phyloP scores from a whole-genome alignment of 2,113 vertebrate species.

The Eublepharis macularius region DNA sequence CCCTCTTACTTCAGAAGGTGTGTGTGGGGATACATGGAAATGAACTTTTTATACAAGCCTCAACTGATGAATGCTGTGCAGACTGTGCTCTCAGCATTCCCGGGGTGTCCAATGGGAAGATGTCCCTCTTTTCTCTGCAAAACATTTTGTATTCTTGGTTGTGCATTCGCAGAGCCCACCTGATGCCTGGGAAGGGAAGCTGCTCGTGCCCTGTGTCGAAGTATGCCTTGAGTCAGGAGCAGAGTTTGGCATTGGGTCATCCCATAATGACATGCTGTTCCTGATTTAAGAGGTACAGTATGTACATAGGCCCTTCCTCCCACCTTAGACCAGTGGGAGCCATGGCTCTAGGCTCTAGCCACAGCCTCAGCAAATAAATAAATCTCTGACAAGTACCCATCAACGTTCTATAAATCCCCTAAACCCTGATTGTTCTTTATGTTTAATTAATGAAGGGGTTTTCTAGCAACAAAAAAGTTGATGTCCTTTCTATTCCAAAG shows the following conservation, averaged over 20 bases:
- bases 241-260: neutral
- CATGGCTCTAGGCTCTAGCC: neutral
- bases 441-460: neutral
- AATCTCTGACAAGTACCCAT: neutral
- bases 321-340: neutral
- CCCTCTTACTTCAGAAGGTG: no score
- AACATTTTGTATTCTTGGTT: neutral
- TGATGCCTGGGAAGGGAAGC: neutral
- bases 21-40: no score
- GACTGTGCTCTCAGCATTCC: neutral
- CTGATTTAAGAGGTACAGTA: constrained; percentile 12
- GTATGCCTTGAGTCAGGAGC: neutral
- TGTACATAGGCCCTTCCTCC: neutral
- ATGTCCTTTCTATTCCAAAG: neutral
- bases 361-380: neutral
- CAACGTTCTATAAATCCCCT: neutral
- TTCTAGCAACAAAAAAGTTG: neutral
- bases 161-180: no score
- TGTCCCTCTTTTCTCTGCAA: neutral
- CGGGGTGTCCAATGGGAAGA: neutral
- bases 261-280: neutral
- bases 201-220: neutral
- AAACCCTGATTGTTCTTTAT: neutral
- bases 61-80: no score
- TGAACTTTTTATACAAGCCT: no score